Base-by-base conservation (phyloP, 2,888 invertebrate genomes). In the Nomada fabriciana region DNA sequence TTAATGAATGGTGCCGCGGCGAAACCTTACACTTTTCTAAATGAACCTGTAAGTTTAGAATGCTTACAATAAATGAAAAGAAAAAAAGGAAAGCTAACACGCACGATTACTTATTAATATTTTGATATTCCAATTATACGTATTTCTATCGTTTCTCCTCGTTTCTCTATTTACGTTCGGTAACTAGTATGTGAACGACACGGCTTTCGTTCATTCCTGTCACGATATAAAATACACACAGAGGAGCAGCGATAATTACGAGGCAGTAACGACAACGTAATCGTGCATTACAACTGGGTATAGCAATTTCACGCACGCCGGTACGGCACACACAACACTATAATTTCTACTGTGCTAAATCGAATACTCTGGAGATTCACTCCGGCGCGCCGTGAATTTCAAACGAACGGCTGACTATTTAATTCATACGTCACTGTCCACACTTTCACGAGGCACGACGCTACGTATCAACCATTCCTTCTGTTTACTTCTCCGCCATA, bases 361-460 rank as follows among this genome's bases (percentile, higher is more conserved):
- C 80, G 70, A 65, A 73, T 67, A 70, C 63, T 47, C 77, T 52
- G 69, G 74, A 60, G 60, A 84, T 84, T 84, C 70, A 53, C 59
- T 79, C 72, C 78, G 53, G 63, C 75, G 76, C 74, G 82, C 57
- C 60, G 79, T 76, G 71, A 87, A 82, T 87, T 82, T 82, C 70
- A 59, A 80, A 78, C 68, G 77, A 63, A 60, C 25, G 10, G 53
- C 50, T 73, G 68, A 42, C 68, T 23, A 63, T 64, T 77, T 73
- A 86, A 84, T 82, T 76, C 78, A 78, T 82, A 69, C 84, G 74
- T 59, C 70, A 72, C 59, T 53, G 73, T 47, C 61, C 63, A 20
- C 75, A 80, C 84, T 84, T 84, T 84, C 74, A 82, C 84, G 75
- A 74, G 63, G 43, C 73, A 25, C 61, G 83, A 63, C 76, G 70